Evolutionary conservation across 2,888 invertebrate genomes (phyloP).

Genomic region (Chalcosyrphus nemorum): DNA sequence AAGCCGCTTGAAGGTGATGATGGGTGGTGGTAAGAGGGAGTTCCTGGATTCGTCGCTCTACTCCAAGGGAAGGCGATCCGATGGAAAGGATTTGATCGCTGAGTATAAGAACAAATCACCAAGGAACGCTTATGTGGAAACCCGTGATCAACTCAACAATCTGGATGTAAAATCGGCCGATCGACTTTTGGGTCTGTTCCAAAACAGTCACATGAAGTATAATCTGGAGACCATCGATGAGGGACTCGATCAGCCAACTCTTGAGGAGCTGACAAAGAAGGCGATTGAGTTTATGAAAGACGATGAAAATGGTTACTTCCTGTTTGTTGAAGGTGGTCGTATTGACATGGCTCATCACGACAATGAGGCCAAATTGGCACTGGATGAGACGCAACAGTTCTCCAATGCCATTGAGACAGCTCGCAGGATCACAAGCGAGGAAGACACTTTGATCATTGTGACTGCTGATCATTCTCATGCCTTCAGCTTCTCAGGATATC

Average conservation of each 20-base stretch:
- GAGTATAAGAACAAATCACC: conserved; percentile 84
- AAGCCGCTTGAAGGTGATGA: conserved; percentile 87
- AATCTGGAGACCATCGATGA: conserved; percentile 84
- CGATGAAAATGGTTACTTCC: conserved; percentile 87
- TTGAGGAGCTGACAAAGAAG: conserved; percentile 91
- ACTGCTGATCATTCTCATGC: conserved; percentile 92
- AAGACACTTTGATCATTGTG: conserved; percentile 91
- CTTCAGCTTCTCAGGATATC: conserved; percentile 89
- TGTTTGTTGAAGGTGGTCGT: conserved; percentile 88
- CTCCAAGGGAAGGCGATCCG: conserved; percentile 84
- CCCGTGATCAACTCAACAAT: conserved; percentile 82
- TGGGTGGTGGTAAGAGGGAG: conserved; percentile 89
- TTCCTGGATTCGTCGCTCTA: conserved; percentile 84
- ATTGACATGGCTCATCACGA: conserved; percentile 81
- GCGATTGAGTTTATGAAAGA: conserved; percentile 88
- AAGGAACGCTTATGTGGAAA: conserved; percentile 83
- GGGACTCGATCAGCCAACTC: conserved; percentile 84
- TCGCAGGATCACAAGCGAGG: conserved; percentile 83
- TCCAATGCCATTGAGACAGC: conserved; percentile 88
- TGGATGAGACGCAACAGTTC: conserved; percentile 85
- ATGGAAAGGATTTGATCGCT: conserved; percentile 86
- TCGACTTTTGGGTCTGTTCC: conserved; percentile 87
- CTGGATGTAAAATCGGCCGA: conserved; percentile 83
- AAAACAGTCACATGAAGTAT: conserved; percentile 87
- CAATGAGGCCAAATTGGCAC: conserved; percentile 78